Percentiles rank a stretch among this genome's conserved stretches.
phyloP scores from a whole-genome alignment of 2,797 vertebrate species.

The Pterois miles region DNA sequence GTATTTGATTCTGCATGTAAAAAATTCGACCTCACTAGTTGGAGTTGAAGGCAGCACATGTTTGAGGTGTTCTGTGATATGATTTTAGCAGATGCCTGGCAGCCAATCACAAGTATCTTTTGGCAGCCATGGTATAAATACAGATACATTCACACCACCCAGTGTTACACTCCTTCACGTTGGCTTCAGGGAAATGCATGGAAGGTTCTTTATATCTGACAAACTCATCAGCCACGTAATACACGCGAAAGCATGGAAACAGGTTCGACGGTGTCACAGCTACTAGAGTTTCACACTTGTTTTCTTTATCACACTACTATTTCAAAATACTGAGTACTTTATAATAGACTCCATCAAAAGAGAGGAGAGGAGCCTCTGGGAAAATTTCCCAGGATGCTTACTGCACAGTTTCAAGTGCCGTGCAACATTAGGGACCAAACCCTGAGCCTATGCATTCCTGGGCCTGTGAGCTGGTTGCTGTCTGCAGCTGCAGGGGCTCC shows the following conservation, averaged over 20 bases:
- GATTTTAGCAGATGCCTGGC: slow-evolving; percentile 31
- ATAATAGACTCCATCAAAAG: slow-evolving; percentile 29
- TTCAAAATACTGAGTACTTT: slow-evolving; percentile 16
- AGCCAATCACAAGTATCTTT: slow-evolving; percentile 14
- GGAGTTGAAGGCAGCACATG: slow-evolving; percentile 3
- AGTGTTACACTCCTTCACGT: slow-evolving; percentile 8
- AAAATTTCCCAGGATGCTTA: slow-evolving; percentile 21
- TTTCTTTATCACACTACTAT: slow-evolving; percentile 11
- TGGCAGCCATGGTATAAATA: slow-evolving; percentile 3
- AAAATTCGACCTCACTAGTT: neutral
- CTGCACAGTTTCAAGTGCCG: slow-evolving; percentile 48
- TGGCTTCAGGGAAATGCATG: neutral
- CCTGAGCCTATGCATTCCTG: slow-evolving; percentile 62
- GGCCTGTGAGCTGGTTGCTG: slow-evolving; percentile 44
- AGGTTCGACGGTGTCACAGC: neutral
- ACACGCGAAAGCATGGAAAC: neutral
- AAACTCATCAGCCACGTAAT: slow-evolving; percentile 30
- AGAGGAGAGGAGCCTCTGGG: slow-evolving; percentile 5
- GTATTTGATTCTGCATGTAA: neutral
- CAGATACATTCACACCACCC: slow-evolving; percentile 24
- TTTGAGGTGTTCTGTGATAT: slow-evolving; percentile 12
- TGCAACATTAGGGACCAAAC: slow-evolving; percentile 44
- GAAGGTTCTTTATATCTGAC: slow-evolving; percentile 10
- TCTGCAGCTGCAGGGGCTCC: slow-evolving; percentile 60
- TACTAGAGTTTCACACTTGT: neutral